A percentile compares a stretch with the other conserved stretches of the same genome.
Evolutionary conservation across 2,113 vertebrate genomes (phyloP).

Genomic region (Gopherus flavomarginatus): DNA sequence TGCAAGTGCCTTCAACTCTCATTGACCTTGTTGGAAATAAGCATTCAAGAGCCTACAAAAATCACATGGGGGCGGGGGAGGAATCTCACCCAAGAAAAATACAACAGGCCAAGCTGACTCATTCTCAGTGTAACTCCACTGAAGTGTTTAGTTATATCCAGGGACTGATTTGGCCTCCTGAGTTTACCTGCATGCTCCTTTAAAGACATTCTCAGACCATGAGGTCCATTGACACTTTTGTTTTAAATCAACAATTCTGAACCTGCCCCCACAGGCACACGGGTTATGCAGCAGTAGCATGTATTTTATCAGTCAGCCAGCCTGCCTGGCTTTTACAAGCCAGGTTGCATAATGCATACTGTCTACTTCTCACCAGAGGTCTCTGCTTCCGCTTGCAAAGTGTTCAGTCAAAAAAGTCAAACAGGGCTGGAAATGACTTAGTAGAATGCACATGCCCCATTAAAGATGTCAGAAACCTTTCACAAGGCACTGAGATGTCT

Average conservation of each 20-base stretch:
- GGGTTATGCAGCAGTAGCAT: background rate
- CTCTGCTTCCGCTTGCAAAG: background rate
- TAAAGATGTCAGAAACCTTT: constrained; percentile 2
- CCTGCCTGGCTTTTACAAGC: background rate
- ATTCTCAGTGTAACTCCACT: background rate
- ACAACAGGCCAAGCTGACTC: background rate
- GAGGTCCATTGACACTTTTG: background rate
- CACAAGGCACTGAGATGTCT: background rate
- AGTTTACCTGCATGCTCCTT: background rate
- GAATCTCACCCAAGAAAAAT: background rate
- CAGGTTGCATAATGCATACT: background rate
- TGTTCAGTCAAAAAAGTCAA: background rate
- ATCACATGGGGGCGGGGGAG: background rate
- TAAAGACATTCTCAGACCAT: background rate
- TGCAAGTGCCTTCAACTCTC: background rate
- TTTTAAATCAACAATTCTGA: background rate
- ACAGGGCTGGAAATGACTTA: constrained; percentile 14
- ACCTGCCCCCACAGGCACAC: fast-evolving
- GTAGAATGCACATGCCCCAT: background rate
- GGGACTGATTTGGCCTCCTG: background rate
- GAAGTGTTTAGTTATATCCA: background rate
- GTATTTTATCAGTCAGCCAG: background rate
- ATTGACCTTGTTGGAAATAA: background rate
- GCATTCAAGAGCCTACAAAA: background rate
- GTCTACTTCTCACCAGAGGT: constrained; percentile 26